Conservation (phyloP, 2,888 invertebrate species). For the Hylaea fasciaria region DNA sequence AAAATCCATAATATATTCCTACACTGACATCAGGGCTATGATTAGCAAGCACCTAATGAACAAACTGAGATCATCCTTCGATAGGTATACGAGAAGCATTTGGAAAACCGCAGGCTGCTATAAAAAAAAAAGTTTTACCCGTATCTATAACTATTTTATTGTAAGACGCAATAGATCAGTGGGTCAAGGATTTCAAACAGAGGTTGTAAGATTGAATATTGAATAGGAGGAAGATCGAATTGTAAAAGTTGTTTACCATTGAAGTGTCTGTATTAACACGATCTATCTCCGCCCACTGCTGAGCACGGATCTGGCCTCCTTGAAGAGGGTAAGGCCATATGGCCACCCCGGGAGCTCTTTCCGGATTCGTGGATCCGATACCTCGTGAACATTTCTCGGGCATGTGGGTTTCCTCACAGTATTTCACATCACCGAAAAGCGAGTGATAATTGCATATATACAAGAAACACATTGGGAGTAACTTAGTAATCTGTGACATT, state of each 20-base stretch:
- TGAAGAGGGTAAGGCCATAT: too few species aligned
- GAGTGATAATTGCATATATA: too few species aligned
- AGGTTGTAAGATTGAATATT: too few species aligned
- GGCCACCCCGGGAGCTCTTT: too few species aligned
- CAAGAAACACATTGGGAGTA: too few species aligned
- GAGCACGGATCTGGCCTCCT: too few species aligned
- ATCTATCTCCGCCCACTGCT: too few species aligned
- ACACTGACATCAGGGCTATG: slow-evolving; percentile 8
- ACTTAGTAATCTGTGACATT: too few species aligned
- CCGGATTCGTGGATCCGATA: too few species aligned
- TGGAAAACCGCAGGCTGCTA: slow-evolving; percentile 4
- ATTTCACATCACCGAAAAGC: too few species aligned
- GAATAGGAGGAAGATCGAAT: background rate
- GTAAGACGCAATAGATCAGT: slow-evolving; percentile 15
- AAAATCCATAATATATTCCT: slow-evolving; percentile 4
- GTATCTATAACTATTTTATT: background rate
- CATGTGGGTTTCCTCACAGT: too few species aligned
- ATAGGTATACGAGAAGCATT: slow-evolving; percentile 6
- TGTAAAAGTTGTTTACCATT: background rate
- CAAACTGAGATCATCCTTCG: slow-evolving; percentile 10
- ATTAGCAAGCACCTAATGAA: background rate
- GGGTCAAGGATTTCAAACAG: slow-evolving; percentile 13
- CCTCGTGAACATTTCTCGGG: too few species aligned
- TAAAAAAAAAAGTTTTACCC: background rate
- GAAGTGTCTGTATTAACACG: background rate